Base-by-base conservation (phyloP, 2,113 vertebrate genomes). In the Cisticola juncidis region DNA sequence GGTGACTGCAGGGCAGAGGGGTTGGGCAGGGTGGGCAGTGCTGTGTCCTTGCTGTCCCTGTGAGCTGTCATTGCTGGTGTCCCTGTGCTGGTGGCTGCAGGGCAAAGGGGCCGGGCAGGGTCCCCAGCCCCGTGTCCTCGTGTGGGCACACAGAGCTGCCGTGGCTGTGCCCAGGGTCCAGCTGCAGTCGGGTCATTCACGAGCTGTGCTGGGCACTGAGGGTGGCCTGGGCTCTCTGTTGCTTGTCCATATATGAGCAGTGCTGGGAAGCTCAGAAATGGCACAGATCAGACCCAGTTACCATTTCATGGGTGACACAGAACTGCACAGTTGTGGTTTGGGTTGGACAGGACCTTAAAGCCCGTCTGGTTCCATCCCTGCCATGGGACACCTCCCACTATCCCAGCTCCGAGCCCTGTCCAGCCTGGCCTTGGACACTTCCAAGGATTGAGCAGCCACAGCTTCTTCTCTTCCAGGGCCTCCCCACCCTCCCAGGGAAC, bases 241-340 rank as follows among this genome's bases (percentile, higher is more conserved):
- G 25, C 15, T 24, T 14, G 21, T 19, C 36, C 3, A 0, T 5
- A 1, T 3, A 0, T 2, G 7, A 4, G 56, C n/a, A 25, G 50
- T 35, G 20, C 45, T 72, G 50, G 22, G 9, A n/a, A 8, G 23
- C 23, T 28, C 42, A 24, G 47, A 7, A 23, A 5, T 8, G 12
- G 12, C 38, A 9, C 9, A 9, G 18, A 9, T 19, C 74, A 42
- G 9, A 28, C 31, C 24, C 10, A 29, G 73, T 20, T 23, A 9
- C 6, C 8, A 0, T 44, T 38, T 14, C 13, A 11, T 4, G 31
- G 12, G 2, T 17, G 35, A 14, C 9, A 1, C 2, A 33, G 31
- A 64, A 6, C 17, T 1, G 2, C 19, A 14, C 19, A 33, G 10
- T 20, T 5, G 0, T 20, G 33, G 10, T 16, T 53, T 44, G 51